Conservation (phyloP, 2,888 invertebrate species). For the Pristionchus japonicus region DNA sequence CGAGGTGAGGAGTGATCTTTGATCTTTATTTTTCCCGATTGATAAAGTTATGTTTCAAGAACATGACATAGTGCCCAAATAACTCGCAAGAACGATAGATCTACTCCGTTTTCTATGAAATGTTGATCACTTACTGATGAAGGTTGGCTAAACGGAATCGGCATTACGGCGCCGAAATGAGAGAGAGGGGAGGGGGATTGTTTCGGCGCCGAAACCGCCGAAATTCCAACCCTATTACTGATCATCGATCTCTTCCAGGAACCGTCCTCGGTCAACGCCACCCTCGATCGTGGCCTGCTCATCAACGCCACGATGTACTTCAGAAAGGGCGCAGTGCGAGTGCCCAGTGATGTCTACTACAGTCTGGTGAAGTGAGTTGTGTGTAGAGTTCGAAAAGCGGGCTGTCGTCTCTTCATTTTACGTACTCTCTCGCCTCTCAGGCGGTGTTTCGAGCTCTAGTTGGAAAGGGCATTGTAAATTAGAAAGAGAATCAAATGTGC, state of each 20-base stretch:
- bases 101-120: background rate
- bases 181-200: no score
- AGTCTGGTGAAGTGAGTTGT: constrained; percentile 56
- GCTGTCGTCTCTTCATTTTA: background rate
- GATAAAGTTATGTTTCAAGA: constrained; percentile 42
- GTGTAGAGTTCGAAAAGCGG: background rate
- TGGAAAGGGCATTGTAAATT: no score
- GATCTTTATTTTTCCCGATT: constrained; percentile 57
- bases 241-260: background rate
- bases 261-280: constrained; percentile 68
- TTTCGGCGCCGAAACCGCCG: no score
- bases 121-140: background rate
- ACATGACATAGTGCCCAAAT: background rate
- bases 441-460: no score
- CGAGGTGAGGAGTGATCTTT: constrained; percentile 33
- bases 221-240: background rate
- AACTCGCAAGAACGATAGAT: background rate
- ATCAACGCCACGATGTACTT: constrained; percentile 74
- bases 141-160: no score
- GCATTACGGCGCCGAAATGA: no score
- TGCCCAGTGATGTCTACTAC: constrained; percentile 72
- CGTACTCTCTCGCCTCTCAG: background rate
- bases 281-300: constrained; percentile 72
- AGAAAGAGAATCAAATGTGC: no score
- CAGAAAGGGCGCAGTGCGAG: constrained; percentile 70